Evolutionary conservation across 2,113 vertebrate species (phyloP).

Genomic region (Psammodynastes pulverulentus): DNA sequence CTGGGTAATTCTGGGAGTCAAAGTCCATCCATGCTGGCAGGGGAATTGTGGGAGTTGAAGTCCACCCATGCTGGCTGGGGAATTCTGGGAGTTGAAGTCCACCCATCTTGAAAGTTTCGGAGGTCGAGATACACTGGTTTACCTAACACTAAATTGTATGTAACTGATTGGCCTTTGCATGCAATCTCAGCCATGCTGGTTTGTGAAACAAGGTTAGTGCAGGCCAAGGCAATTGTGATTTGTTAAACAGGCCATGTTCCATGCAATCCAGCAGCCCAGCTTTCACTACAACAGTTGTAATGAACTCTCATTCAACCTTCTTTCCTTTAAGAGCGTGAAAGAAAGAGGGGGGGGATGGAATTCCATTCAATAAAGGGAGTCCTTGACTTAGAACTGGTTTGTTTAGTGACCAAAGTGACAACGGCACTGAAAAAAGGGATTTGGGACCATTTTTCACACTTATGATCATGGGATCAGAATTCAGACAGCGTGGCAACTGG

Average conservation of each 20-base stretch:
- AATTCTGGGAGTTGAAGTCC: too few relatives aligned
- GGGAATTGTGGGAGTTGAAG: too few relatives aligned
- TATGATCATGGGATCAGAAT: too few relatives aligned
- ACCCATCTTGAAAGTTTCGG: background rate
- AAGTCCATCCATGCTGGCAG: too few relatives aligned
- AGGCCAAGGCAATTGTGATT: background rate
- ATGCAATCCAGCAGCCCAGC: background rate
- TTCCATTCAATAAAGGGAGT: too few relatives aligned
- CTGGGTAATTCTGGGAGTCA: too few relatives aligned
- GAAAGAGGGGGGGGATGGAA: background rate
- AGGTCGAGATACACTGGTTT: background rate
- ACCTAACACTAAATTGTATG: background rate
- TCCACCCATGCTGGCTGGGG: too few relatives aligned
- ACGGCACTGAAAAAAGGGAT: too few relatives aligned
- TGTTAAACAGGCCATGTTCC: background rate
- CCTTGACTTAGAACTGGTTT: too few relatives aligned
- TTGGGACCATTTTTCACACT: too few relatives aligned
- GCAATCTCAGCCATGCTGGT: background rate
- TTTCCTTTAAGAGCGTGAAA: slow-evolving; percentile 25
- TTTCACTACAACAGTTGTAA: background rate
- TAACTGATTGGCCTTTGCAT: background rate
- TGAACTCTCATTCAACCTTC: background rate
- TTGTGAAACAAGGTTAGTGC: background rate
- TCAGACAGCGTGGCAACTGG: too few relatives aligned
- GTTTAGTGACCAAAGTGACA: too few relatives aligned